Evolutionary conservation across 1,140 invertebrate genomes (phyloP).

Genomic region (Hypsibius dujardini): DNA sequence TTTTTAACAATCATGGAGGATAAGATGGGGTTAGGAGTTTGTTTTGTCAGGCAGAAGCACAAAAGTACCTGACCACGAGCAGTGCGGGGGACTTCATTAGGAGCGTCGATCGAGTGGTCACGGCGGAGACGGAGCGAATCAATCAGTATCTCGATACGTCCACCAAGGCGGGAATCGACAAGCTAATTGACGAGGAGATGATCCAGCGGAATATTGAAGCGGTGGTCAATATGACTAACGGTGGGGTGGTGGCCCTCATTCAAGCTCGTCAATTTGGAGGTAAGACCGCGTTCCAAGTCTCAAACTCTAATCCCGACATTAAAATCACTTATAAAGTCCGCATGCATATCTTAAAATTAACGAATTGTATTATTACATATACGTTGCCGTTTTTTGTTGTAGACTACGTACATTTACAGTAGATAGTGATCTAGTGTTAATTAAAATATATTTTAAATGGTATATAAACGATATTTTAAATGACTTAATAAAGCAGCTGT

Average conservation of each 20-base stretch:
- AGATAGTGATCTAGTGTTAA: too few species aligned
- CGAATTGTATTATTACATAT: too few species aligned
- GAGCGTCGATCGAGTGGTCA: background rate
- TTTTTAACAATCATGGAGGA: too few species aligned
- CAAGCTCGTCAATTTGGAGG: background rate
- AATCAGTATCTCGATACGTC: conserved; percentile 5
- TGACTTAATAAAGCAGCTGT: too few species aligned
- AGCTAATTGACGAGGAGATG: background rate
- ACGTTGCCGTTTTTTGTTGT: too few species aligned
- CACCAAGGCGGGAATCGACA: background rate
- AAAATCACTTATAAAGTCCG: background rate
- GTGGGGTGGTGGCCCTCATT: background rate
- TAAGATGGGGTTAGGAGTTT: too few species aligned
- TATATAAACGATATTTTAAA: too few species aligned
- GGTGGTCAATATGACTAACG: conserved; percentile 1
- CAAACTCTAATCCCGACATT: background rate
- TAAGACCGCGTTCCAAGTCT: conserved; percentile 4
- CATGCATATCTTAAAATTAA: background rate
- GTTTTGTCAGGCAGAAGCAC: conserved; percentile 1
- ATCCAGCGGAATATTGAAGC: background rate
- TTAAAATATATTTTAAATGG: too few species aligned
- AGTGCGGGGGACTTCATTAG: background rate
- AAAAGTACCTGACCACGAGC: background rate
- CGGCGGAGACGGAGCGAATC: background rate
- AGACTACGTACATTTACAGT: too few species aligned